Evolutionary conservation across 2,888 invertebrate genomes (phyloP).

Genomic region (Linnaemya vulpina): DNA sequence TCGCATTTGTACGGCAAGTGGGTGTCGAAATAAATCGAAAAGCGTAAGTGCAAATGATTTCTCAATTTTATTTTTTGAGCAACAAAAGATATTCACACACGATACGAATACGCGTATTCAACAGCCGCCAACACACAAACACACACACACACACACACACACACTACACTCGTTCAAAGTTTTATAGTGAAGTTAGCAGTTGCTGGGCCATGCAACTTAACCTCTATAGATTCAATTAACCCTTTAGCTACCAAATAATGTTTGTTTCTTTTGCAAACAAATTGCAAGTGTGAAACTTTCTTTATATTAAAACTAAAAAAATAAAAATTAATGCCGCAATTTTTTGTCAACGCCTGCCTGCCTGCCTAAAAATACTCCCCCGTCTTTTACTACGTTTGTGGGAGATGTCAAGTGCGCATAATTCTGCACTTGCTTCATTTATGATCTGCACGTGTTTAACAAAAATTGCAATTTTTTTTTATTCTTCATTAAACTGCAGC

Average conservation of each 20-base stretch:
- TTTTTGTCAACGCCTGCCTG: background rate
- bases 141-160: constrained; percentile 6
- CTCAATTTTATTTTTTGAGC: constrained; percentile 42
- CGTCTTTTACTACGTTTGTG: background rate
- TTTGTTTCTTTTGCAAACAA: too few species aligned
- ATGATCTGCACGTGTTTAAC: constrained; percentile 40
- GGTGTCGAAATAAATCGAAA: constrained; percentile 35
- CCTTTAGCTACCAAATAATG: background rate
- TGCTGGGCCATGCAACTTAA: background rate
- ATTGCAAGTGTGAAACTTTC: background rate
- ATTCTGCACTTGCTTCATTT: constrained; percentile 42
- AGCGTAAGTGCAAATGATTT: constrained; percentile 57
- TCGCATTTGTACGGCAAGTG: constrained; percentile 21
- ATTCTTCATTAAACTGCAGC: background rate
- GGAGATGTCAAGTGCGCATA: constrained; percentile 52
- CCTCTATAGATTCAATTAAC: background rate
- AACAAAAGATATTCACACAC: constrained; percentile 17
- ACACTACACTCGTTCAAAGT: constrained; percentile 19
- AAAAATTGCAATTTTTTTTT: constrained; percentile 4
- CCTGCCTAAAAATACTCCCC: background rate
- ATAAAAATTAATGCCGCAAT: background rate
- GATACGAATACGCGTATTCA: background rate
- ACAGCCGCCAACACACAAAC: background rate
- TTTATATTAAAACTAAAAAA: background rate
- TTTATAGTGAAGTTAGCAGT: background rate